A percentile compares a stretch with the other conserved stretches of the same genome.
Conservation (phyloP, 2,113 vertebrate species). For the Opisthocomus hoazin region DNA sequence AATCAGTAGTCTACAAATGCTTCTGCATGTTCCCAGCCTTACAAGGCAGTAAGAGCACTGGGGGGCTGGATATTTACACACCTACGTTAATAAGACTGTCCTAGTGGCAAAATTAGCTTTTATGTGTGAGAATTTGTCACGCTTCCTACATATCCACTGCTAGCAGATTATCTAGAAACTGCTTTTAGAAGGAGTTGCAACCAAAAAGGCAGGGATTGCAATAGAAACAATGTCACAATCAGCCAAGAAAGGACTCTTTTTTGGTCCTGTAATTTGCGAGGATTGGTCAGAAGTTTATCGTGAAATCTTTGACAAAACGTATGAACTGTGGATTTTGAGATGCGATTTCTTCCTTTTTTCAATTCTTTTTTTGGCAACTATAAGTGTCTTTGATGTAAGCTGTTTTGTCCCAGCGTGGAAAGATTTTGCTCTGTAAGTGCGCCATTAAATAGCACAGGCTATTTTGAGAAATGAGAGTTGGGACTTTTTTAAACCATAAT, state of each 20-base stretch:
- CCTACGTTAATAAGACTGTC: background rate
- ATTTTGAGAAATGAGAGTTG: slow-evolving; percentile 4
- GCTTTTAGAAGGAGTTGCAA: background rate
- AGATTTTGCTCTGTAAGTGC: background rate
- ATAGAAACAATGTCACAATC: background rate
- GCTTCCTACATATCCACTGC: background rate
- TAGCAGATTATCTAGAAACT: background rate
- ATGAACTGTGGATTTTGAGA: background rate
- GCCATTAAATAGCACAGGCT: background rate
- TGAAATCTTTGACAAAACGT: background rate
- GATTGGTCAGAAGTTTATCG: background rate
- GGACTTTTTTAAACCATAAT: background rate
- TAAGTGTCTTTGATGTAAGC: background rate
- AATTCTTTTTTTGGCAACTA: background rate
- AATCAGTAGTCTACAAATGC: background rate
- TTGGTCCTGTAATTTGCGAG: background rate
- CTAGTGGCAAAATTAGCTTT: background rate
- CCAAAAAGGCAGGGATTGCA: background rate
- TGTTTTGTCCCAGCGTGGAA: background rate
- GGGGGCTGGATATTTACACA: background rate
- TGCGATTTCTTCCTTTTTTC: background rate
- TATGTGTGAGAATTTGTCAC: background rate
- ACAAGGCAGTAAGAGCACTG: background rate
- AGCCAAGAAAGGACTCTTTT: background rate
- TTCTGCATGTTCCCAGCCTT: background rate